Conservation (phyloP, 1,140 invertebrate species). For the Lamellibrachia luymesi region DNA sequence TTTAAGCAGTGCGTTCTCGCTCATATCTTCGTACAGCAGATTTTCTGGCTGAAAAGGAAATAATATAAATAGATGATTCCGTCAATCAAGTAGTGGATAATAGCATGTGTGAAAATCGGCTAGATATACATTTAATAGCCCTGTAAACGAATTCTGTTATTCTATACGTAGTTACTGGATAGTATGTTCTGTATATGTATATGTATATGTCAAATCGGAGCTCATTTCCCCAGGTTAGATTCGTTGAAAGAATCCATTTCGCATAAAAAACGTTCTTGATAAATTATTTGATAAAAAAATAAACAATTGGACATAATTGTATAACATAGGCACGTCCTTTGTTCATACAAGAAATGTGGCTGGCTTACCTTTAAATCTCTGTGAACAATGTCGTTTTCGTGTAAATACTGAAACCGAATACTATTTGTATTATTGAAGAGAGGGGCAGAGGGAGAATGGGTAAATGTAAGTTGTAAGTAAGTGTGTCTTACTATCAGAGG, state of each 20-base stretch:
- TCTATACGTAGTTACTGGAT: background rate
- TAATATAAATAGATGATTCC: background rate
- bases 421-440: background rate
- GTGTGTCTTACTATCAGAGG: too few species aligned
- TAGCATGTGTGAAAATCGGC: background rate
- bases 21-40: slow-evolving; percentile 57
- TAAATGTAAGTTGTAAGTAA: background rate
- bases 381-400: slow-evolving; percentile 48
- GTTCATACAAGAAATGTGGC: background rate
- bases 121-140: background rate
- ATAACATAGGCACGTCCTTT: background rate
- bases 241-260: too few species aligned
- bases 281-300: background rate
- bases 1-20: slow-evolving; percentile 57
- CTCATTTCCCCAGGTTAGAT: too few species aligned
- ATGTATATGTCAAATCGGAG: background rate
- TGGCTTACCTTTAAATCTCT: slow-evolving; percentile 40
- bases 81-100: background rate
- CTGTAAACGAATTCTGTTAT: too few species aligned
- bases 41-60: slow-evolving; percentile 58
- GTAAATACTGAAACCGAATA: slow-evolving; percentile 46
- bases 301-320: background rate
- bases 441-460: background rate
- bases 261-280: background rate
- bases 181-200: background rate